Evolutionary conservation across 2,888 invertebrate species (phyloP).

Genomic region (Parasteatoda lunata): DNA sequence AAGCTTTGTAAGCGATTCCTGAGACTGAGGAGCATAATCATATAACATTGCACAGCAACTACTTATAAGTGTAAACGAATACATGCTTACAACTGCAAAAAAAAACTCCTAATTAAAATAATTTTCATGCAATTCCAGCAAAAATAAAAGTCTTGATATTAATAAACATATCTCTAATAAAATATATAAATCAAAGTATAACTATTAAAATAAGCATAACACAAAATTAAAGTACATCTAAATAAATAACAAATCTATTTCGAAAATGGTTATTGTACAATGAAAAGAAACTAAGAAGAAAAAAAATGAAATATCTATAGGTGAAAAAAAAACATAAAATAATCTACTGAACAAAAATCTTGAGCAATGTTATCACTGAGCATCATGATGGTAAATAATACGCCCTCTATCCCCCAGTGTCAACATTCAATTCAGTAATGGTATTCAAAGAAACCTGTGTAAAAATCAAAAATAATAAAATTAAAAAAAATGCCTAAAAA

Average conservation of each 20-base stretch:
- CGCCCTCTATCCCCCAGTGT: slow-evolving; percentile 37
- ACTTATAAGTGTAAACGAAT: not conserved
- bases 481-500: too few species aligned
- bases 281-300: not conserved
- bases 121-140: slow-evolving; percentile 5
- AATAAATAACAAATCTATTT: not conserved
- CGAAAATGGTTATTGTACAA: not conserved
- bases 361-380: slow-evolving; percentile 42
- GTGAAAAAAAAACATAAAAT: not conserved
- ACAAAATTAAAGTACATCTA: slow-evolving; percentile 5
- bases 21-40: not conserved
- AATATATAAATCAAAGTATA: slow-evolving; percentile 1
- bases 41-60: slow-evolving; percentile 1
- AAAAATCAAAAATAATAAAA: slow-evolving; percentile 7
- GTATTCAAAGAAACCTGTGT: slow-evolving; percentile 32
- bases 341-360: slow-evolving; percentile 11
- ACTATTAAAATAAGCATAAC: not conserved
- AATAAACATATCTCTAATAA: not conserved
- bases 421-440: slow-evolving; percentile 28
- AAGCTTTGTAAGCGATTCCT: not conserved
- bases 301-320: not conserved
- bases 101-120: not conserved
- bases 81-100: not conserved
- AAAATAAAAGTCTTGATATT: not conserved
- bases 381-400: slow-evolving; percentile 44